Evolutionary conservation across 2,888 invertebrate genomes (phyloP), one percentile per base, ranked within the genome.

Genomic region (Dynastes tityus): DNA sequence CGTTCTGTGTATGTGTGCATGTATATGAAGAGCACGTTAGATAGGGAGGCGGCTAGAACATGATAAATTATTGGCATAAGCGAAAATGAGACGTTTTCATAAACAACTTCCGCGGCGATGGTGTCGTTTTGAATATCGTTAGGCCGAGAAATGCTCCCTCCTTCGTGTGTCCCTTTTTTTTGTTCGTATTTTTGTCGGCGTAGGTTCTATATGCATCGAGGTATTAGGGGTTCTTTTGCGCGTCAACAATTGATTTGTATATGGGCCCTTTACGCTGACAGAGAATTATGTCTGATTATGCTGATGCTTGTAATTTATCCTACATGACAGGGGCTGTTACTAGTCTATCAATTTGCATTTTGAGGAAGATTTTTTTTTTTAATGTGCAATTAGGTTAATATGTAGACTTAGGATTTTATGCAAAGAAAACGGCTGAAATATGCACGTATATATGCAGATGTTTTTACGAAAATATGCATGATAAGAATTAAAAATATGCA

Each of bases 21-120:
- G 40, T 67, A 45, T 67, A 67, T 4, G 64, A 64, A 51, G 75
- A 51, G 27, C 49, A 76, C 51, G 76, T 76, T 63, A 67, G 51
- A 32, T 53, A 53, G 65, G 55, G 32, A 51, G 32, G 55, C 53
- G 32, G 55, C 71, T 71, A 32, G 55, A 22, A 55, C 76, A 64
- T 77, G 77, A 77, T 77, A 77, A 77, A 77, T 77, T 71, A 70
- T 51, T 16, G 77, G 63, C 63, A 71, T 63, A 71, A 77, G 71
- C 68, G 49, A 71, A 70, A 77, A 77, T 77, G 70, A 71, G 71
- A 71, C 71, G 63, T 71, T 61, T 64, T 77, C 71, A 71, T 71
- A 63, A 77, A 71, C 71, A 77, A 65, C 49, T 67, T 76, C 53
- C 45, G 65, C 32, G 37, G 53, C 51, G 76, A 76, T 49, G 76